Evolutionary conservation across 2,797 vertebrate species (phyloP).

Genomic region (Aldrovandia affinis): DNA sequence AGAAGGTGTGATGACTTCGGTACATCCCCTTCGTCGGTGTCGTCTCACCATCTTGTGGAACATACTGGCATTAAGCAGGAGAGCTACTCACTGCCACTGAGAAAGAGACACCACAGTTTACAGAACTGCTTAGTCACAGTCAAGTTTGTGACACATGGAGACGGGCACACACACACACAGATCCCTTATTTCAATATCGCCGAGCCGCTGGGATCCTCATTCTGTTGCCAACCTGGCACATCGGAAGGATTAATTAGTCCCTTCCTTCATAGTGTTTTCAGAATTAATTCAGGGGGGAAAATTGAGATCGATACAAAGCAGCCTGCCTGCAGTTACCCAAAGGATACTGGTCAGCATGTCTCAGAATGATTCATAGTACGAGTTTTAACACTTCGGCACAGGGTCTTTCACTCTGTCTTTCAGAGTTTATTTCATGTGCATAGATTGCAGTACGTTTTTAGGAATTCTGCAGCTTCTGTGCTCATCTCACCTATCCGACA

Average conservation of each 20-base stretch:
- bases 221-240: constrained; percentile 13
- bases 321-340: constrained; percentile 9
- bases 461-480: not conserved
- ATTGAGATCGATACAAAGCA: constrained; percentile 24
- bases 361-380: not conserved
- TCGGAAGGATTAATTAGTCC: constrained; percentile 30
- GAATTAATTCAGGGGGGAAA: constrained; percentile 22
- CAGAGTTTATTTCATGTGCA: not conserved
- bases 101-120: not conserved
- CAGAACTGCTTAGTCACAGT: not conserved
- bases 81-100: too few species aligned
- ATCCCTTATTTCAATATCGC: not conserved
- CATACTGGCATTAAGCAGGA: not conserved
- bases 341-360: constrained; percentile 11
- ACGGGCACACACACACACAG: not conserved
- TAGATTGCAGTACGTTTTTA: not conserved
- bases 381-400: not conserved
- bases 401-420: not conserved
- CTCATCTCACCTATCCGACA: not conserved
- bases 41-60: not conserved
- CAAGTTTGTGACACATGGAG: not conserved
- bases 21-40: not conserved
- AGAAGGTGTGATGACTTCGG: constrained; percentile 50
- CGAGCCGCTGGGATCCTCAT: not conserved
- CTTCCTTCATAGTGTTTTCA: constrained; percentile 1